Percentiles rank a stretch among this genome's conserved stretches.
phyloP scores from a whole-genome alignment of 2,113 vertebrate genomes.

The Odontesthes bonariensis region DNA sequence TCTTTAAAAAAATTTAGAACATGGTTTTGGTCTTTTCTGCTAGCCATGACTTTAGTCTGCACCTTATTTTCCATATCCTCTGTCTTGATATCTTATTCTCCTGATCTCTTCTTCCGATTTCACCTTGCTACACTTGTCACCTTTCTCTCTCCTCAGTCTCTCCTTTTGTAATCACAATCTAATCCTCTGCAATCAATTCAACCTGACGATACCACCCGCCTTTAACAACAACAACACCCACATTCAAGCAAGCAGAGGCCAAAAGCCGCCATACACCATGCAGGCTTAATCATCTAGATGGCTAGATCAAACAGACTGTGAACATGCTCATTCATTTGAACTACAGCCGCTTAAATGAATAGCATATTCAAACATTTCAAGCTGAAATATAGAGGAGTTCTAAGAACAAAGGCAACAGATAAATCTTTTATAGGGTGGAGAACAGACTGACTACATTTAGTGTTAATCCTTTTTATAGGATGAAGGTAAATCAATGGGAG shows the following conservation, averaged over 20 bases:
- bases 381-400: background rate
- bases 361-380: constrained; percentile 1
- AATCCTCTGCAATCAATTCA: constrained; percentile 62
- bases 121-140: constrained; percentile 36
- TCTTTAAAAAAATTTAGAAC: background rate
- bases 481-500: constrained; percentile 69
- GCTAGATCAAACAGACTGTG: constrained; percentile 1
- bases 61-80: background rate
- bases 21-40: background rate
- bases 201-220: constrained; percentile 30
- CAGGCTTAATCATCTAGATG: constrained; percentile 1
- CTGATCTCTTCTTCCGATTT: background rate
- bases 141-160: constrained; percentile 10
- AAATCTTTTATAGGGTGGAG: constrained; percentile 8
- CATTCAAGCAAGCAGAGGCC: constrained; percentile 34
- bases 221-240: constrained; percentile 7
- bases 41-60: constrained; percentile 5
- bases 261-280: constrained; percentile 23
- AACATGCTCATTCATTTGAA: background rate
- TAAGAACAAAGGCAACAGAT: background rate
- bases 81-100: constrained; percentile 18
- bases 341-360: background rate
- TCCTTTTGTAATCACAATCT: constrained; percentile 53
- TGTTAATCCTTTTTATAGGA: constrained; percentile 69
- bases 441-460: constrained; percentile 59